A percentile compares a stretch with the other conserved stretches of the same genome.
Conservation (phyloP, 2,113 vertebrate genomes). For the Anarhynchus alexandrinus region DNA sequence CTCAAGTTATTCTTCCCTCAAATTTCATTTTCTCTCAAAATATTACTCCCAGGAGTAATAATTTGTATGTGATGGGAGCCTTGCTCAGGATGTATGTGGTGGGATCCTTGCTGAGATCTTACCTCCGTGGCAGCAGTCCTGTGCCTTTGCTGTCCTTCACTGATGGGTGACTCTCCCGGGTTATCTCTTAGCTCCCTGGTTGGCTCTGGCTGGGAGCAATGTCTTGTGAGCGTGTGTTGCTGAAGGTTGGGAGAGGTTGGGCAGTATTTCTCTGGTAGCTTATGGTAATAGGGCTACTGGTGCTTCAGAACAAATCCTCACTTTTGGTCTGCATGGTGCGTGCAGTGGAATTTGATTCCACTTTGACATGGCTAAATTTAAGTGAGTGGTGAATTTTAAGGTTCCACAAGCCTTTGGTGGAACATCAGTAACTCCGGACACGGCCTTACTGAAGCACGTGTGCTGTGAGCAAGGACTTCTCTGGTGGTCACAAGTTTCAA, state of each 20-base stretch:
- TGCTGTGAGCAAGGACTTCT: not conserved
- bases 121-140: not conserved
- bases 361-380: not conserved
- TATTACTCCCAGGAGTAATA: not conserved
- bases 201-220: not conserved
- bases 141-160: not conserved
- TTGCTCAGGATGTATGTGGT: not conserved
- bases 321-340: accelerated
- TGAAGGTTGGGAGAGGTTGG: not conserved
- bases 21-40: not conserved
- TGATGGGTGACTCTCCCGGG: accelerated
- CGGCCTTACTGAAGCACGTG: not conserved
- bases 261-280: not conserved
- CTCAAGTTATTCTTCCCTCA: not conserved
- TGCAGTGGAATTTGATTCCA: not conserved
- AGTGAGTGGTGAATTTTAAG: not conserved
- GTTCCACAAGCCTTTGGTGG: not conserved
- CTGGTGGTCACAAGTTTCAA: not conserved
- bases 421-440: not conserved
- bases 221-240: not conserved
- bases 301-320: not conserved
- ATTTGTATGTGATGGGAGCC: not conserved
- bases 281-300: too few relatives aligned
- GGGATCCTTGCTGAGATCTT: not conserved
- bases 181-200: not conserved